A percentile compares a stretch with the other conserved stretches of the same genome.
Conservation (phyloP, 2,113 vertebrate species). For the Platichthys flesus region DNA sequence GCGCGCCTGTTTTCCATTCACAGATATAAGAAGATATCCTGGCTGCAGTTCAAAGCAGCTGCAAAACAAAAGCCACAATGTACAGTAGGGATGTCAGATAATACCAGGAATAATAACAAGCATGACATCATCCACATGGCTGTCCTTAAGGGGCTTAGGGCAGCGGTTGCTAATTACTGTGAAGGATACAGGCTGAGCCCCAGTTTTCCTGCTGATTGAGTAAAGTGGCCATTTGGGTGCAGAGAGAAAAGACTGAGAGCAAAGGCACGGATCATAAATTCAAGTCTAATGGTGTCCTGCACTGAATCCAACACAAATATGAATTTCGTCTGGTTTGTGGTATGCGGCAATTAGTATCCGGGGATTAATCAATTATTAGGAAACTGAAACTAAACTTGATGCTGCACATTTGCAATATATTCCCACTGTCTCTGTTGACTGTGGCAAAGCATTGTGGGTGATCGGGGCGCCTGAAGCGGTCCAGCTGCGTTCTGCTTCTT, state of each 20-base stretch:
- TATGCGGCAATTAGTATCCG: neutral
- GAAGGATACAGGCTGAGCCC: constrained; percentile 5
- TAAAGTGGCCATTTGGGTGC: constrained; percentile 25
- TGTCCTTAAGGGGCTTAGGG: constrained; percentile 29
- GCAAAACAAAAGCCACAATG: constrained; percentile 58
- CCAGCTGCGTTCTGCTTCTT: constrained; percentile 62
- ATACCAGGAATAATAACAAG: constrained; percentile 53
- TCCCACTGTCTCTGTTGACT: neutral
- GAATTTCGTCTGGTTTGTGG: neutral
- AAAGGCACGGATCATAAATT: neutral
- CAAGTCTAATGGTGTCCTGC: neutral
- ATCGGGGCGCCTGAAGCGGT: neutral
- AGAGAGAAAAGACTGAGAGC: constrained; percentile 5
- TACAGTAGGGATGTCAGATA: constrained; percentile 43
- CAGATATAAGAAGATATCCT: constrained; percentile 22
- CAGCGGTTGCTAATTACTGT: constrained; percentile 46
- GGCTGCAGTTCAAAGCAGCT: constrained; percentile 53
- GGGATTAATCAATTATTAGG: neutral
- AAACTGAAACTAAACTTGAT: neutral
- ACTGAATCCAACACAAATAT: constrained; percentile 10
- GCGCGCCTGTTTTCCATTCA: constrained; percentile 42
- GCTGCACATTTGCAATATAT: too few species aligned
- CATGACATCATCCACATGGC: constrained; percentile 40
- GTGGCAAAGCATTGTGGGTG: neutral
- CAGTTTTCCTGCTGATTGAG: constrained; percentile 30